These are phyloP conservation scores for Platalea minor DNA, from an alignment of 2,797 vertebrate species.

Conservation along the genomic window DNA sequence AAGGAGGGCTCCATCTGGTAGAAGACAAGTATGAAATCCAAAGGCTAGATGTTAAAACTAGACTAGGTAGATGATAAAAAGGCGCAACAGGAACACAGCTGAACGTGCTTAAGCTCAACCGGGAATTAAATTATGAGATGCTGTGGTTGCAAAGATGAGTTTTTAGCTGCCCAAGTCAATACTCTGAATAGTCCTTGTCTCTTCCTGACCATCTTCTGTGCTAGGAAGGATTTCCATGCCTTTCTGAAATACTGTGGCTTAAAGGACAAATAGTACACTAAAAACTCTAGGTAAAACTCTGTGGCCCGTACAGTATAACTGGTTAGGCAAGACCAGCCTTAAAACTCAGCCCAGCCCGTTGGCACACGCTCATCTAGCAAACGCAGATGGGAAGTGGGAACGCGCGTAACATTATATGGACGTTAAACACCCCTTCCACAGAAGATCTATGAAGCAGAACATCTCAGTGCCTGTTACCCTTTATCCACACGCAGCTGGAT, in stretches of 20 bases:
- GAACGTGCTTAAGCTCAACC: background rate
- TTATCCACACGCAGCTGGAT: background rate
- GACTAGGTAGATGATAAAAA: background rate
- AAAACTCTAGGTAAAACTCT: background rate
- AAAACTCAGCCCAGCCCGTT: rapidly evolving
- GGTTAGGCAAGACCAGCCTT: background rate
- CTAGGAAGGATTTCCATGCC: background rate
- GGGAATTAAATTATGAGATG: background rate
- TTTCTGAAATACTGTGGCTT: background rate
- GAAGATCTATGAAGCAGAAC: background rate
- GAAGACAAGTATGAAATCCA: background rate
- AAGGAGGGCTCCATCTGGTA: background rate
- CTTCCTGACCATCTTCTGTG: background rate
- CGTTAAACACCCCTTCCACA: background rate
- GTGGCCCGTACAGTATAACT: rapidly evolving
- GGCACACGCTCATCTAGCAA: background rate
- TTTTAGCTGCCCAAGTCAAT: background rate
- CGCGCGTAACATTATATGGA: rapidly evolving
- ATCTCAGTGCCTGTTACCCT: background rate
- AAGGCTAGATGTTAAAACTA: background rate
- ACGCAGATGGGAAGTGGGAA: background rate
- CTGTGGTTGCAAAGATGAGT: background rate
- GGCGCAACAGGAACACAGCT: rapidly evolving
- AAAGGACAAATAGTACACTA: background rate
- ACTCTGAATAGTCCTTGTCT: background rate